These are phyloP conservation scores for Drosophila engyochracea DNA, from an alignment of 2,888 invertebrate species.

Conservation along the genomic window DNA sequence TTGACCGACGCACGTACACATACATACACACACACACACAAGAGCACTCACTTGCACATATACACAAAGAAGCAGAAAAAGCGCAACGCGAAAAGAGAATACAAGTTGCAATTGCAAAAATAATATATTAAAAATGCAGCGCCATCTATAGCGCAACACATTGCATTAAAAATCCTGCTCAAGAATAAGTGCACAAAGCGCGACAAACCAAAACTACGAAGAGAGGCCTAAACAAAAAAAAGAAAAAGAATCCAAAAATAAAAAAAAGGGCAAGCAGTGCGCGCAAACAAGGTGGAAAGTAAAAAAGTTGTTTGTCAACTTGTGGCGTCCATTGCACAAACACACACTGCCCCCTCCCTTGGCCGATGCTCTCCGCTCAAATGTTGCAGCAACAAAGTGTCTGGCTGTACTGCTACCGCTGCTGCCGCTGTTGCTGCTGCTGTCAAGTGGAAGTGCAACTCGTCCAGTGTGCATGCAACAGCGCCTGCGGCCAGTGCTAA, in stretches of 20 bases:
- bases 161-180: constrained; percentile 75
- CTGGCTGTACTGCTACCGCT: constrained; percentile 69
- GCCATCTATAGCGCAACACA: constrained; percentile 37
- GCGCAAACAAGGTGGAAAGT: constrained; percentile 76
- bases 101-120: constrained; percentile 21
- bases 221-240: constrained; percentile 25
- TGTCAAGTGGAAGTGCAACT: constrained; percentile 63
- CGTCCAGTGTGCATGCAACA: constrained; percentile 69
- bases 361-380: constrained; percentile 50
- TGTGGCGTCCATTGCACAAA: constrained; percentile 77
- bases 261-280: constrained; percentile 58
- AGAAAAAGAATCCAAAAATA: constrained; percentile 21
- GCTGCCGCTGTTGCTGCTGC: constrained; percentile 46
- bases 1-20: constrained; percentile 56
- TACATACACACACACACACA: constrained; percentile 20
- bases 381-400: constrained; percentile 82
- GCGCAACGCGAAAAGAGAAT: constrained; percentile 45
- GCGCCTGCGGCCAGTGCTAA: constrained; percentile 73
- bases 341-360: constrained; percentile 3
- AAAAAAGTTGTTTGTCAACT: constrained; percentile 85
- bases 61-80: constrained; percentile 27
- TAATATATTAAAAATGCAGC: constrained; percentile 41
- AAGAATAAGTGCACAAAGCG: constrained; percentile 63
- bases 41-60: constrained; percentile 12
- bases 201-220: constrained; percentile 42